Evolutionary conservation across 2,113 vertebrate genomes (phyloP).

Genomic region (Sylvietta virens): DNA sequence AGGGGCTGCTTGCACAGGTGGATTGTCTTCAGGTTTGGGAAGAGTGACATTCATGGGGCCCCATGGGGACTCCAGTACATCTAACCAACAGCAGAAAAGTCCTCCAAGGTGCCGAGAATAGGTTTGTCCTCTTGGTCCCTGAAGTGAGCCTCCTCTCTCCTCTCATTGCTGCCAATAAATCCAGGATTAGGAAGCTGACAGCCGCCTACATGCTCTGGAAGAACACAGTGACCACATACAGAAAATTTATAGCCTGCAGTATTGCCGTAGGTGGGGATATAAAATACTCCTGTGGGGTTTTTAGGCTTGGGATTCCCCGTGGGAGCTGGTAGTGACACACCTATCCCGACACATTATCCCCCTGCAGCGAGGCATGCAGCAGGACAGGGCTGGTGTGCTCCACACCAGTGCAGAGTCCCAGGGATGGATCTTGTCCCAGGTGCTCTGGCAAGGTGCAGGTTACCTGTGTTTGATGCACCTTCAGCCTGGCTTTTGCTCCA

Average conservation of each 20-base stretch:
- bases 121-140: not conserved
- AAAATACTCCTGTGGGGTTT: slow-evolving; percentile 9
- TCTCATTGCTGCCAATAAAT: slow-evolving; percentile 26
- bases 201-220: not conserved
- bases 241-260: slow-evolving; percentile 17
- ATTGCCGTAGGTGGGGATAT: slow-evolving; percentile 1
- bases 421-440: not conserved
- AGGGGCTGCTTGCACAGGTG: not conserved
- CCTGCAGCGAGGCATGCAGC: rapidly evolving
- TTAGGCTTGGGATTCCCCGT: slow-evolving; percentile 27
- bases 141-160: not conserved
- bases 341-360: not conserved
- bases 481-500: not conserved
- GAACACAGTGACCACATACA: slow-evolving; percentile 20
- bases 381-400: not conserved
- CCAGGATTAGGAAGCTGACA: slow-evolving; percentile 22
- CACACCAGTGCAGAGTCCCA: not conserved
- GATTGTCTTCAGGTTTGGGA: not conserved
- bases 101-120: not conserved
- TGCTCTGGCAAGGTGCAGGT: not conserved
- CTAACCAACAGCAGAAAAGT: not conserved
- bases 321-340: not conserved
- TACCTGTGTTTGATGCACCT: not conserved
- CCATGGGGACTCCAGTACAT: not conserved
- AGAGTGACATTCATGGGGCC: not conserved